Percentiles rank a stretch among this genome's conserved stretches.
These are phyloP conservation scores for Pleuronectes platessa DNA, from an alignment of 2,113 vertebrate genomes.

Conservation along the genomic window DNA sequence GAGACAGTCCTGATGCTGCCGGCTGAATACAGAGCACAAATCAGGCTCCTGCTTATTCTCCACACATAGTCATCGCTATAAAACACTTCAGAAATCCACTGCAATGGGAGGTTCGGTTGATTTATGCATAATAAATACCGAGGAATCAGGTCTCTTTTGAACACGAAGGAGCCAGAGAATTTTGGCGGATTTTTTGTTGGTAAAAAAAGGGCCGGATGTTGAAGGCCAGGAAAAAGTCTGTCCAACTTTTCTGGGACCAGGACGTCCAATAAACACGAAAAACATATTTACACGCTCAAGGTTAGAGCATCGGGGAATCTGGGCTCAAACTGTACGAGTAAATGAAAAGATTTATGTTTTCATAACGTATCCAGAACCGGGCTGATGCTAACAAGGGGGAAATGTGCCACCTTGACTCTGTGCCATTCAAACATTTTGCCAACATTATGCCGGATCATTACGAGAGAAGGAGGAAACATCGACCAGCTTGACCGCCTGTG, in stretches of 20 bases:
- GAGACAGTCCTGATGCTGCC: conserved; percentile 41
- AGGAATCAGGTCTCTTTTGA: background rate
- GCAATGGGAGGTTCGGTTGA: conserved; percentile 36
- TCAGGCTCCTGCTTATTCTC: conserved; percentile 49
- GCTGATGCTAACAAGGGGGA: too few relatives aligned
- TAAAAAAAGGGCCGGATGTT: background rate
- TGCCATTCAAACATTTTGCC: too few relatives aligned
- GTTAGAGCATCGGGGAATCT: conserved; percentile 11
- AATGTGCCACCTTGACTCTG: too few relatives aligned
- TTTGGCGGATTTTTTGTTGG: background rate
- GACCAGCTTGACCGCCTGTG: too few relatives aligned
- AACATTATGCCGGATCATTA: too few relatives aligned
- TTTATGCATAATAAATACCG: conserved; percentile 34
- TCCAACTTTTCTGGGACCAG: conserved; percentile 5
- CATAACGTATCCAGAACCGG: too few relatives aligned
- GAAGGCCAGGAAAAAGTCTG: conserved; percentile 16
- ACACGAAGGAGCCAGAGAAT: conserved; percentile 1
- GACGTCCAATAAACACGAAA: conserved; percentile 9
- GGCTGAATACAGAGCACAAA: conserved; percentile 60
- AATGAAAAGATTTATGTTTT: too few relatives aligned
- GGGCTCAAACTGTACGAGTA: too few relatives aligned
- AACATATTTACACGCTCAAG: conserved; percentile 22
- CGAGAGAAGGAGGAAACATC: too few relatives aligned
- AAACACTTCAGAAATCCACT: conserved; percentile 38
- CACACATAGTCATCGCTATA: conserved; percentile 49